Conservation (phyloP, 1,140 invertebrate genomes). For the Drosophila kanapiae region DNA sequence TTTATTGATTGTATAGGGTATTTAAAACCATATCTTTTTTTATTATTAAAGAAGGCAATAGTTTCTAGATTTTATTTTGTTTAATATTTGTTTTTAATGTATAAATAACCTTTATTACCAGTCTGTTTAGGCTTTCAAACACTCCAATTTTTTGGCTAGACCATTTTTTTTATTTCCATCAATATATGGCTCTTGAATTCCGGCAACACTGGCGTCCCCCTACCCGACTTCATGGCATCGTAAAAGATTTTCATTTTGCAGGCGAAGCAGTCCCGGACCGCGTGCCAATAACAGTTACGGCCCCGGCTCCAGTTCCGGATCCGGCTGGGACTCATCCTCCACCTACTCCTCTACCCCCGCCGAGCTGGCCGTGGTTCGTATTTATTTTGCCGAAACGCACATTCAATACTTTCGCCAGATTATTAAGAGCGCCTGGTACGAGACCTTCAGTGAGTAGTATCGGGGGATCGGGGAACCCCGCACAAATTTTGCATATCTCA, state of each 20-base stretch:
- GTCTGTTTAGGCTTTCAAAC: neutral
- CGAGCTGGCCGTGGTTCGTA: slow-evolving; percentile 66
- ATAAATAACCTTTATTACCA: too few species aligned
- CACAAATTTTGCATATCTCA: slow-evolving; percentile 35
- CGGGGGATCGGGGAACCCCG: slow-evolving; percentile 10
- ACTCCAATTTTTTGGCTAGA: neutral
- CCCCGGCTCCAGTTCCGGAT: slow-evolving; percentile 26
- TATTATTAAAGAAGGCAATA: neutral
- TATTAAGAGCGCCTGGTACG: slow-evolving; percentile 79
- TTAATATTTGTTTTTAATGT: too few species aligned
- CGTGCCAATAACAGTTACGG: slow-evolving; percentile 45
- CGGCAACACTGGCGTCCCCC: slow-evolving; percentile 16
- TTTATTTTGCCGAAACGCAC: slow-evolving; percentile 82
- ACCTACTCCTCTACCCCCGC: neutral
- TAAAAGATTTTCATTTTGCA: slow-evolving; percentile 73
- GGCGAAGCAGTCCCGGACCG: slow-evolving; percentile 41
- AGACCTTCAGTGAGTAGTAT: slow-evolving; percentile 75
- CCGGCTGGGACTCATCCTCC: slow-evolving; percentile 24
- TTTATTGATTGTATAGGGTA: neutral
- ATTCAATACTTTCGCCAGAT: slow-evolving; percentile 82
- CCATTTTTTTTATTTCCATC: neutral
- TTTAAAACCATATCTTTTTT: neutral
- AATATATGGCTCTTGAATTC: neutral
- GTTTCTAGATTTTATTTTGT: too few species aligned
- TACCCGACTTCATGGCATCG: slow-evolving; percentile 31